Evolutionary conservation across 92 coral and sea anemone species (phyloP).

Genomic region (Porites cylindrica): DNA sequence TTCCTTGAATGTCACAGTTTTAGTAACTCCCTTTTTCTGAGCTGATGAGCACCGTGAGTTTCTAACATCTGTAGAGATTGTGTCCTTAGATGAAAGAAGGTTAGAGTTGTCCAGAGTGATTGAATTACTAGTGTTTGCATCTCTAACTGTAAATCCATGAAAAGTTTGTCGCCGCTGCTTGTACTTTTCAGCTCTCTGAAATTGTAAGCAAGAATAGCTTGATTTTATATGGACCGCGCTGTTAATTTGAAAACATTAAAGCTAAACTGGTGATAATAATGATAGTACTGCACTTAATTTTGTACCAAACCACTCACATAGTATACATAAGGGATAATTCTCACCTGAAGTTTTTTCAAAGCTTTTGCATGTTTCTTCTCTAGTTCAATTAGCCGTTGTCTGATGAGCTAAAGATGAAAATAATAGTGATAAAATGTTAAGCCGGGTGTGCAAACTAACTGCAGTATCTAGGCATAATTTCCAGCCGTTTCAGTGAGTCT

Average conservation of each 20-base stretch:
- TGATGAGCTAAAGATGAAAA: conserved; percentile 24
- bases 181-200: conserved; percentile 77
- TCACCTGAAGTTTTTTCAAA: conserved; percentile 75
- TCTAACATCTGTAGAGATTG: background rate
- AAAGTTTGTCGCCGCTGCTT: conserved; percentile 68
- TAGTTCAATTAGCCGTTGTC: conserved; percentile 65
- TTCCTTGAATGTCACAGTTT: conserved; percentile 42
- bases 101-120: background rate
- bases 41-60: conserved; percentile 20
- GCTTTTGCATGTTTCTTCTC: conserved; percentile 80
- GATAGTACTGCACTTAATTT: too few species aligned
- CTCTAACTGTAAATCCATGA: conserved; percentile 69
- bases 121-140: background rate
- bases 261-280: too few species aligned
- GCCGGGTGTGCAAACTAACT: background rate
- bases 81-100: background rate
- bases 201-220: background rate
- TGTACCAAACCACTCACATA: background rate
- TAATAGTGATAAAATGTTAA: background rate
- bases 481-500: too few species aligned
- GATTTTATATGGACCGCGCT: background rate
- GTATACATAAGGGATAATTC: background rate
- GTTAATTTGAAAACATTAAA: background rate
- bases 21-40: conserved; percentile 25
- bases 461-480: too few species aligned